Evolutionary conservation across 64 coral and sea anemone species (phyloP).

Genomic region (Montipora capricornis): DNA sequence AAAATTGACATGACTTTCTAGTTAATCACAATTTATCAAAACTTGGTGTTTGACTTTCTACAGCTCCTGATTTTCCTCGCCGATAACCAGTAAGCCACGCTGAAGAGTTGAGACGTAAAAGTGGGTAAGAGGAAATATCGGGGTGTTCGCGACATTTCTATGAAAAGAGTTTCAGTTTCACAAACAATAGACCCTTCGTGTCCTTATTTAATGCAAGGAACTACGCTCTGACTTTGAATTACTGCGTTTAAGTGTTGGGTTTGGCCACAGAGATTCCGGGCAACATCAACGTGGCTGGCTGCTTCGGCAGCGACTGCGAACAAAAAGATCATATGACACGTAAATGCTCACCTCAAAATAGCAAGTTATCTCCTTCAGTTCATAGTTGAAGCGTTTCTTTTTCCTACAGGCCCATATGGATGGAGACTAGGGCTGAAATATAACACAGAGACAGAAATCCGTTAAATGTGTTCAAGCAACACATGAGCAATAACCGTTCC

Average conservation of each 20-base stretch:
- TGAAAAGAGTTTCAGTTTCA: neutral
- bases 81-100: slow-evolving; percentile 14
- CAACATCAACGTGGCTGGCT: slow-evolving; percentile 15
- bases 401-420: neutral
- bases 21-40: slow-evolving; percentile 39
- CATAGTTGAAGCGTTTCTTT: neutral
- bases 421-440: slow-evolving; percentile 5
- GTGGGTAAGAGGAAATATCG: neutral
- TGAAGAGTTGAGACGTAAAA: neutral
- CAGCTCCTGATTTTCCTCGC: slow-evolving; percentile 1
- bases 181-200: neutral
- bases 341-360: slow-evolving; percentile 29
- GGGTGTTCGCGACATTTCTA: neutral
- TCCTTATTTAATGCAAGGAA: neutral
- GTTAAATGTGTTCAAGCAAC: neutral
- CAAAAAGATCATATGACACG: slow-evolving; percentile 44
- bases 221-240: slow-evolving; percentile 2
- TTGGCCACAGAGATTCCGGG: neutral
- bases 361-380: slow-evolving; percentile 24
- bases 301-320: neutral
- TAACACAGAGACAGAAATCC: neutral
- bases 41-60: slow-evolving; percentile 44
- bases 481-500: slow-evolving; percentile 43
- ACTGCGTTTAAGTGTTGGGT: neutral
- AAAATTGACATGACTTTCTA: slow-evolving; percentile 37